Base-by-base conservation (phyloP, 2,113 vertebrate species). In the Cricetomys ansorgei region DNA sequence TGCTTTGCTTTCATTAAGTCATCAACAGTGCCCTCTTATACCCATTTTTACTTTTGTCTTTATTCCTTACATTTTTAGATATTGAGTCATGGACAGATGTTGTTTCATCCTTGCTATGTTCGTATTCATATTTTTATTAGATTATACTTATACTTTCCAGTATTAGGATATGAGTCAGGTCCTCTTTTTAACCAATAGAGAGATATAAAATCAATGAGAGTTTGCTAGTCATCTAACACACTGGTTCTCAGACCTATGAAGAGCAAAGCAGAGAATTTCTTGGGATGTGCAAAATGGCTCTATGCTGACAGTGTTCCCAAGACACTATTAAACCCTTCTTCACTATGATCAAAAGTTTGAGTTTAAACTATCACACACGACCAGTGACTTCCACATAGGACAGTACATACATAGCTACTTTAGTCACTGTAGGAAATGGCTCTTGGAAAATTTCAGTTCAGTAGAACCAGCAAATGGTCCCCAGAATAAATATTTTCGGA, bases 91-190 rank as follows among this genome's bases (percentile, higher is more conserved):
- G 57, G 31, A 59, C 10, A 94, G 29, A 62, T 19, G 16, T 25
- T 21, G 10, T 45, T 37, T 43, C 25, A 73, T n/a, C 21, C 62
- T 85, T 13, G 17, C 3, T 67, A 13, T 50, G 12, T 77, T 97
- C 31, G 57, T 48, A 94, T 3, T 17, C 95, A 5, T 29, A 91
- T 83, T 79, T 94, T 92, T 77, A 72, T 95, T 75, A 92, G n/a
- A 93, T 15, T 57, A 50, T 7, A 53, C 34, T 27, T 45, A 75
- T 9, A 57, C 87, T 29, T 89, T 84, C 50, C 23, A 80, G 5
- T 91, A 79, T 90, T 69, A 92, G 84, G 62, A 73, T 1, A 53
- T 43, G 29, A 87, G 25, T 69, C 5, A 5, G 27, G 6, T 21
- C 15, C 21, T 80, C 62, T 40, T 50, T 79, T 69, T 70, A 77